Evolutionary conservation across 2,797 vertebrate genomes (phyloP).

Genomic region (Jordanella pulchra): DNA sequence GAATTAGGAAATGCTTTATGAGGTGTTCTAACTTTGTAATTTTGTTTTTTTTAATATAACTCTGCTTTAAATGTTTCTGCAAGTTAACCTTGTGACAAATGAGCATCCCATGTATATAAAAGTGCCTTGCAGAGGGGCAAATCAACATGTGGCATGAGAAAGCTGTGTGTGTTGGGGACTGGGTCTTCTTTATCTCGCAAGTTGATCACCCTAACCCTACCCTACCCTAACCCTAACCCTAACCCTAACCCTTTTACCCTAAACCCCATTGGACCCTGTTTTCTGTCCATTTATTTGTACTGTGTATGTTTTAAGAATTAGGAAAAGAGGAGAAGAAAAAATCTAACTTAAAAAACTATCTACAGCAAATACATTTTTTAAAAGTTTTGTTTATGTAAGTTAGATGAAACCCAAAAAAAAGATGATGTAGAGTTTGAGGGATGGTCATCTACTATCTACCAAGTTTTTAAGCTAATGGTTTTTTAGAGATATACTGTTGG

Average conservation of each 20-base stretch:
- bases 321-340: background rate
- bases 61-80: background rate
- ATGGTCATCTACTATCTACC: background rate
- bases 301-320: background rate
- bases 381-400: slow-evolving; percentile 1
- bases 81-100: no score
- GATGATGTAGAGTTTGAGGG: background rate
- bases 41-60: background rate
- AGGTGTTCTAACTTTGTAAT: background rate
- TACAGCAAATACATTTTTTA: background rate
- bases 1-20: background rate
- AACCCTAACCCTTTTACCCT: no score
- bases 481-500: background rate
- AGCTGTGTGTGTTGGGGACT: no score
- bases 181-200: background rate
- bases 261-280: background rate
- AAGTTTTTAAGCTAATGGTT: slow-evolving; percentile 5
- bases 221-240: no score
- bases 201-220: background rate
- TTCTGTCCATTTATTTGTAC: background rate
- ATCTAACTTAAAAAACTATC: background rate
- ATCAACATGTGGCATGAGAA: no score
- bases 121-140: no score
- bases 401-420: background rate
- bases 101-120: no score